Evolutionary conservation across 2,888 invertebrate species (phyloP).

Genomic region (Enchytraeus crypticus): DNA sequence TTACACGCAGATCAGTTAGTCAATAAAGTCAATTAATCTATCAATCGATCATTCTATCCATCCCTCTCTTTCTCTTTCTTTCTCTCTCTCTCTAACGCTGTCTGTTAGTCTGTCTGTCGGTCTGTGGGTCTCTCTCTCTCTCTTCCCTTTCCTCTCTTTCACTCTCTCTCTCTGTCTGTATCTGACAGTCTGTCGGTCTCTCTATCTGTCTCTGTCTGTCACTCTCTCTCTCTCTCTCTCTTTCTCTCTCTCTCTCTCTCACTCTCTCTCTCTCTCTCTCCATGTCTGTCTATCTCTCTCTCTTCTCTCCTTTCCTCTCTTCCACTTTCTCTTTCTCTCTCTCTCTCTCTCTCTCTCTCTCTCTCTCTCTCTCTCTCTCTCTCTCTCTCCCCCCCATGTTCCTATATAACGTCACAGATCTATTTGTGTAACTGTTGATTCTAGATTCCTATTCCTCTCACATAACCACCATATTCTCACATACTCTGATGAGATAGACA

Average conservation of each 20-base stretch:
- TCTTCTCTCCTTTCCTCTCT: background rate
- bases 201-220: slow-evolving; percentile 9
- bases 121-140: slow-evolving; percentile 3
- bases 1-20: too few relatives aligned
- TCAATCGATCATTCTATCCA: too few relatives aligned
- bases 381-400: background rate
- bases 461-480: too few relatives aligned
- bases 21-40: too few relatives aligned
- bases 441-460: background rate
- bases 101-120: background rate
- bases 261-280: too few relatives aligned
- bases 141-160: too few relatives aligned
- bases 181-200: too few relatives aligned
- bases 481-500: too few relatives aligned
- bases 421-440: background rate
- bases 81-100: too few relatives aligned
- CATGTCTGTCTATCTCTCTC: too few relatives aligned
- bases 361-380: slow-evolving; percentile 1
- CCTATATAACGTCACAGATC: background rate
- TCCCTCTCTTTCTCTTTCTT: background rate
- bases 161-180: too few relatives aligned
- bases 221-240: slow-evolving; percentile 15
- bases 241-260: slow-evolving; percentile 22
- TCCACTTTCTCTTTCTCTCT: background rate
- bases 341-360: background rate